Evolutionary conservation across 2,797 vertebrate genomes (phyloP).

Genomic region (Syncerus caffer): DNA sequence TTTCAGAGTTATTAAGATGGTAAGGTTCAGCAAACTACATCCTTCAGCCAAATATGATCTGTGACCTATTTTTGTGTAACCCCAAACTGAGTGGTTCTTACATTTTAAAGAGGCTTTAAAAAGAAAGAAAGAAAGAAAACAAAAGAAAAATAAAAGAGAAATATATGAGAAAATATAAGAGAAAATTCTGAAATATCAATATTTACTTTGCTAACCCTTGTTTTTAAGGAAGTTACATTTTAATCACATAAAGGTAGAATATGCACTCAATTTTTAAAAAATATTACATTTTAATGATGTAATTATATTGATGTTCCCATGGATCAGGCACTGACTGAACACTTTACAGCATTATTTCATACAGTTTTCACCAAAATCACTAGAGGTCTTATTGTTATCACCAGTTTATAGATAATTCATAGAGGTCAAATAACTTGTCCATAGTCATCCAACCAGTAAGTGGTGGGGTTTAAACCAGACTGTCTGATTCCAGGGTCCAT

Average conservation of each 20-base stretch:
- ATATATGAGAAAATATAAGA: not conserved
- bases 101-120: not conserved
- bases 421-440: not conserved
- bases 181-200: slow-evolving; percentile 22
- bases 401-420: not conserved
- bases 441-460: not conserved
- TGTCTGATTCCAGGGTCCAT: not conserved
- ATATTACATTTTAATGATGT: not conserved
- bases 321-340: not conserved
- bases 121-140: not conserved
- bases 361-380: not conserved
- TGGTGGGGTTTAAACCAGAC: not conserved
- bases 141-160: not conserved
- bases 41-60: not conserved
- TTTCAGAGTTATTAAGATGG: not conserved
- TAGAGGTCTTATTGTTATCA: not conserved
- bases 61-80: not conserved
- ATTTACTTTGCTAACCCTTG: not conserved
- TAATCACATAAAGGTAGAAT: not conserved
- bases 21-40: not conserved
- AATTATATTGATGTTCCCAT: not conserved
- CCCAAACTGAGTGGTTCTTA: not conserved
- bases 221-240: slow-evolving; percentile 39
- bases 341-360: not conserved
- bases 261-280: not conserved